Percentiles rank a stretch among this genome's conserved stretches.
Evolutionary conservation across 2,888 invertebrate species (phyloP).

Genomic region (Spodoptera littoralis): DNA sequence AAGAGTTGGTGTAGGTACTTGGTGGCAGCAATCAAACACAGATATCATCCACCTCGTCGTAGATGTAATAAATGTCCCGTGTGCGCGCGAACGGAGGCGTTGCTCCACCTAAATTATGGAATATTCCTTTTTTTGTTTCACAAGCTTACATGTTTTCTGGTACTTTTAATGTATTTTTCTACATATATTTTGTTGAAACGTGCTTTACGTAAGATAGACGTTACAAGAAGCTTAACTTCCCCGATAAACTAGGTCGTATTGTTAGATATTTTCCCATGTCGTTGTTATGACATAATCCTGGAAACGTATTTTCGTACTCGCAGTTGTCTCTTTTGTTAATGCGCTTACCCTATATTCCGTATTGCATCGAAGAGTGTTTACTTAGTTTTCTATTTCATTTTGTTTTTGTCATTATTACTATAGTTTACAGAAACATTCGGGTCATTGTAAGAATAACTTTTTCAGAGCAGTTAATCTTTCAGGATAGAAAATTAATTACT

Average conservation of each 20-base stretch:
- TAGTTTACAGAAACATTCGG: no score
- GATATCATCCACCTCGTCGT: slow-evolving; percentile 64
- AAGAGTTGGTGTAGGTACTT: slow-evolving; percentile 46
- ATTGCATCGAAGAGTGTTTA: slow-evolving; percentile 11
- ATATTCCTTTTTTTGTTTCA: slow-evolving; percentile 63
- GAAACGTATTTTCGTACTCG: slow-evolving; percentile 8
- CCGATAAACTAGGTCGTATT: slow-evolving; percentile 1
- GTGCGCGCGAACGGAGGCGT: slow-evolving; percentile 72
- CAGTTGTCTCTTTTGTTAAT: slow-evolving; percentile 40
- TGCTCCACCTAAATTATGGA: slow-evolving; percentile 68
- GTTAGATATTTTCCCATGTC: neutral
- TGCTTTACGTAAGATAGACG: slow-evolving; percentile 1
- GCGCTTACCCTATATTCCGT: slow-evolving; percentile 47
- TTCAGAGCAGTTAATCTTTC: no score
- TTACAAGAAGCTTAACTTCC: slow-evolving; percentile 2
- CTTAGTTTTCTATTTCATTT: no score
- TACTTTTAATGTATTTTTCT: slow-evolving; percentile 11
- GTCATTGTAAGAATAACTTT: no score
- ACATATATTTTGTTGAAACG: slow-evolving; percentile 14
- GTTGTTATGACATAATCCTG: slow-evolving; percentile 18
- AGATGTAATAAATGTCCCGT: slow-evolving; percentile 69
- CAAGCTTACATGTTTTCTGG: slow-evolving; percentile 18
- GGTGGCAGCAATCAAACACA: slow-evolving; percentile 69
- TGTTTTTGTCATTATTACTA: no score
- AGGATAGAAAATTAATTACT: neutral